phyloP scores from a whole-genome alignment of 2,113 vertebrate genomes.

The Callipepla californica region DNA sequence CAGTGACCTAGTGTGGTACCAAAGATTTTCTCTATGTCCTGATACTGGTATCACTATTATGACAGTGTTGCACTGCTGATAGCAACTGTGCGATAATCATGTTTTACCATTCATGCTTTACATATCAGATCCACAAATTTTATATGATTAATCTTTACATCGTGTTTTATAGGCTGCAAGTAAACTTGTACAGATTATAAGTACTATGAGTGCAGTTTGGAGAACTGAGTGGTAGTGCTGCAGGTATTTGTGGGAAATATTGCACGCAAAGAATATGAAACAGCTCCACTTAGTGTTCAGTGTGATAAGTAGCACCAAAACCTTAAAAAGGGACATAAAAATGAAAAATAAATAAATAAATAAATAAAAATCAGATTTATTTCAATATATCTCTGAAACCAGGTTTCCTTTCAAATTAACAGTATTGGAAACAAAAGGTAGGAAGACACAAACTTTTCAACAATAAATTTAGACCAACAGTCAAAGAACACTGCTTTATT shows the following conservation, averaged over 20 bases:
- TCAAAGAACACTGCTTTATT: not conserved
- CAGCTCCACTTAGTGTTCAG: slow-evolving; percentile 59
- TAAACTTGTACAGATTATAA: not conserved
- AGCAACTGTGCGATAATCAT: slow-evolving; percentile 48
- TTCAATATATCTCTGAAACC: not conserved
- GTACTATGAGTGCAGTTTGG: not conserved
- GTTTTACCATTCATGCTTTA: slow-evolving; percentile 33
- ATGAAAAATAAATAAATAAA: not conserved
- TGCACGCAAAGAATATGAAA: not conserved
- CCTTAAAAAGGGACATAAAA: not conserved
- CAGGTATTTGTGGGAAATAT: not conserved
- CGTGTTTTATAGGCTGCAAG: not conserved
- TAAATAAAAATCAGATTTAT: too few relatives aligned
- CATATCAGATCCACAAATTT: slow-evolving; percentile 41
- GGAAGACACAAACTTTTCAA: not conserved
- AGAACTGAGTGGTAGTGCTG: not conserved
- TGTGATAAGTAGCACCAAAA: not conserved
- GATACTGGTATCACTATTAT: not conserved
- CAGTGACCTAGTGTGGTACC: too few relatives aligned
- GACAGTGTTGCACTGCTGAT: not conserved
- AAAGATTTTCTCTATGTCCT: not conserved
- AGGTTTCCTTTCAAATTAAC: not conserved
- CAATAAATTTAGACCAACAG: not conserved
- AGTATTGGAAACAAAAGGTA: not conserved
- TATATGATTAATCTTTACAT: slow-evolving; percentile 37